Evolutionary conservation across 2,888 invertebrate species (phyloP).

Genomic region (Stenolophus ochropezus): DNA sequence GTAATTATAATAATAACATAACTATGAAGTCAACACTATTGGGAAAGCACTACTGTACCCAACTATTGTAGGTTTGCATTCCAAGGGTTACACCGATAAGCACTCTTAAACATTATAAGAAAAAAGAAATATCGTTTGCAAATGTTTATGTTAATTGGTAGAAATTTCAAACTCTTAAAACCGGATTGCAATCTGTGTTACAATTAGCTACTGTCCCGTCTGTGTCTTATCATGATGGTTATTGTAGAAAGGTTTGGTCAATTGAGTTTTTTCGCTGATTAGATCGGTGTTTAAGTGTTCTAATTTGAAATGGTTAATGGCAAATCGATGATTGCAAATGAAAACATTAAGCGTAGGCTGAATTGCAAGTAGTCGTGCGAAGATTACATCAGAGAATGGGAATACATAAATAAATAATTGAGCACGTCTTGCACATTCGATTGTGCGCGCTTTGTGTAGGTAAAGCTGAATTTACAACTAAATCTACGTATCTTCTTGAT

Average conservation of each 20-base stretch:
- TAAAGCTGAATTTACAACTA: conserved; percentile 15
- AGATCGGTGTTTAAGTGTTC: neutral
- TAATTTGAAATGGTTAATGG: neutral
- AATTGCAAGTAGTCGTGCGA: conserved; percentile 4
- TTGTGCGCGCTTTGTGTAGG: neutral
- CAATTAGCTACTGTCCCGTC: neutral
- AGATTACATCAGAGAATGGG: conserved; percentile 22
- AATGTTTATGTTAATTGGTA: neutral
- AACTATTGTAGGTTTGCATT: too few relatives aligned
- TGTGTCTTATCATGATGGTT: neutral
- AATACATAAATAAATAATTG: conserved; percentile 37
- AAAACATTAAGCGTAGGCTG: neutral
- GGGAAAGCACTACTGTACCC: too few relatives aligned
- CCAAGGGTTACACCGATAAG: too few relatives aligned
- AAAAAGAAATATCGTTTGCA: neutral
- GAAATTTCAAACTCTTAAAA: neutral
- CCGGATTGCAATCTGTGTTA: neutral
- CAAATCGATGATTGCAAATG: conserved; percentile 7
- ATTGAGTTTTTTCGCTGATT: neutral
- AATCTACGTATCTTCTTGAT: too few relatives aligned
- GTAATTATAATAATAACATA: too few relatives aligned
- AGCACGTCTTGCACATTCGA: neutral
- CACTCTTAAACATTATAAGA: too few relatives aligned
- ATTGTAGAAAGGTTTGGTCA: neutral
- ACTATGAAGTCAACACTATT: too few relatives aligned